phyloP scores from a whole-genome alignment of 1,140 invertebrate species.

The Psix sp. region DNA sequence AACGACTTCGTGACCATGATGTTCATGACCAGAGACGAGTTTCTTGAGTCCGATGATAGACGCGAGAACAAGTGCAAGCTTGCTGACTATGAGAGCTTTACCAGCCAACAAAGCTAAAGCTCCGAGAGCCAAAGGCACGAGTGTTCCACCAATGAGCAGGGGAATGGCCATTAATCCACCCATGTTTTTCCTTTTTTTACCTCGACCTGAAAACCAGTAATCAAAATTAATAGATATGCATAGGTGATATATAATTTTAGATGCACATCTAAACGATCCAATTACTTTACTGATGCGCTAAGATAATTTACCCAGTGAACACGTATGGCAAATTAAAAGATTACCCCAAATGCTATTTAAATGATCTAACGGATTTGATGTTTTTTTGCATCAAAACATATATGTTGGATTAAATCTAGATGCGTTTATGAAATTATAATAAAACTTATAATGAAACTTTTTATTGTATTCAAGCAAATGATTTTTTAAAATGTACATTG shows the following conservation, averaged over 20 bases:
- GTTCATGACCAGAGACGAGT: slow-evolving; percentile 81
- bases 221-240: slow-evolving; percentile 23
- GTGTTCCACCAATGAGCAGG: slow-evolving; percentile 85
- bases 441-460: too few relatives aligned
- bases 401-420: too few relatives aligned
- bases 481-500: too few relatives aligned
- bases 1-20: slow-evolving; percentile 83
- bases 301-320: slow-evolving; percentile 31
- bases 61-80: slow-evolving; percentile 86
- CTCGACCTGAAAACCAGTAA: slow-evolving; percentile 77
- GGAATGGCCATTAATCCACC: slow-evolving; percentile 85
- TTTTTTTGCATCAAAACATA: too few relatives aligned
- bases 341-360: slow-evolving; percentile 34
- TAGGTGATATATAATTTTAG: slow-evolving; percentile 11
- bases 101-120: slow-evolving; percentile 87
- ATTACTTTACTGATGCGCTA: slow-evolving; percentile 19
- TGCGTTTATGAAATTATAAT: too few relatives aligned
- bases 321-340: slow-evolving; percentile 33
- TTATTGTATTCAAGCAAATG: too few relatives aligned
- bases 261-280: slow-evolving; percentile 21
- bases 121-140: slow-evolving; percentile 87
- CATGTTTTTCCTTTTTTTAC: slow-evolving; percentile 82
- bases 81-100: slow-evolving; percentile 89
- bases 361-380: slow-evolving; percentile 43
- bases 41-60: slow-evolving; percentile 91